Conservation (phyloP, 2,113 vertebrate species). For the Ochotona curzoniae region DNA sequence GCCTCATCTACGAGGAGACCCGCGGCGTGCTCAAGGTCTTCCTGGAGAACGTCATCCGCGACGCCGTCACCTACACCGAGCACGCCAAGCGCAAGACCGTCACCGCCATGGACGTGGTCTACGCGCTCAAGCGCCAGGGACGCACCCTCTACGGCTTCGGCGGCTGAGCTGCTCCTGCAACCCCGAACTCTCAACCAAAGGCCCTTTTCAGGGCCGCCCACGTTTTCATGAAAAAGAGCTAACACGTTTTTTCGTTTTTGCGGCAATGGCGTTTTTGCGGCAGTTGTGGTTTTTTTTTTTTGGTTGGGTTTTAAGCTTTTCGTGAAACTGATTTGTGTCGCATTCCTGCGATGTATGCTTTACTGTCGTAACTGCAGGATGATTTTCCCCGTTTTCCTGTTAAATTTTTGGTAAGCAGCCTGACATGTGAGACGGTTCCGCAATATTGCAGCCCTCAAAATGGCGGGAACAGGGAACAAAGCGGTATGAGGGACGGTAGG, state of each 20-base stretch:
- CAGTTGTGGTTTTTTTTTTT: no score
- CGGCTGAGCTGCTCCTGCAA: not conserved
- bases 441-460: not conserved
- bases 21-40: constrained; percentile 68
- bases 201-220: constrained; percentile 73
- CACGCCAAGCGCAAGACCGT: constrained; percentile 74
- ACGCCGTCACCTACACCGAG: constrained; percentile 70
- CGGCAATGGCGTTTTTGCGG: no score
- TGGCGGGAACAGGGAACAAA: not conserved
- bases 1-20: constrained; percentile 63
- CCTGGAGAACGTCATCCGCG: constrained; percentile 70
- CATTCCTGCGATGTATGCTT: no score
- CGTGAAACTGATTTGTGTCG: no score
- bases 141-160: constrained; percentile 76
- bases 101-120: constrained; percentile 75
- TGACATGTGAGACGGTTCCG: no score
- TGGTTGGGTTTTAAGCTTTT: not conserved
- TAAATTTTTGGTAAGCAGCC: no score
- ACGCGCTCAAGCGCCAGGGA: constrained; percentile 77
- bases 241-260: no score
- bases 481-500: not conserved
- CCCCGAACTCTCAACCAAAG: not conserved
- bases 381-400: no score
- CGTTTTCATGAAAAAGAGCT: not conserved
- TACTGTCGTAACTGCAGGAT: no score